A percentile compares a stretch with the other conserved stretches of the same genome.
These are phyloP conservation scores for Choloepus hoffmanni DNA, from an alignment of 2,113 vertebrate genomes.

Conservation along the genomic window DNA sequence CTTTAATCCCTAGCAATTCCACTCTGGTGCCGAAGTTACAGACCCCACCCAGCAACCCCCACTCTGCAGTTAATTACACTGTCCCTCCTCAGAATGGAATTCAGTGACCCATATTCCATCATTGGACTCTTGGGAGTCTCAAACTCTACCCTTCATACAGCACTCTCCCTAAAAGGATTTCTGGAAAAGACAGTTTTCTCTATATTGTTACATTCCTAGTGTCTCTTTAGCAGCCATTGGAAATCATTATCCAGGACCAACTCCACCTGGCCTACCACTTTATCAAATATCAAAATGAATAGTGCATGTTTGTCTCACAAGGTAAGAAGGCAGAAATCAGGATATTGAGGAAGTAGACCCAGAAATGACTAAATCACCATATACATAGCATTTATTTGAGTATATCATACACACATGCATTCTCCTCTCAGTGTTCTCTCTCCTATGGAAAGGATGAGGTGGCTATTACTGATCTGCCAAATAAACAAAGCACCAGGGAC, in stretches of 20 bases:
- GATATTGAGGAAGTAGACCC: background rate
- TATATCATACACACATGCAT: rapidly evolving
- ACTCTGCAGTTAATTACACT: background rate
- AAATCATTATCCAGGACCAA: background rate
- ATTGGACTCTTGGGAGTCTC: background rate
- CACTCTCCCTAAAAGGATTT: background rate
- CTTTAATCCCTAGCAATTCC: background rate
- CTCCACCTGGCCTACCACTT: background rate
- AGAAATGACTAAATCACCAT: background rate
- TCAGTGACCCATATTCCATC: background rate
- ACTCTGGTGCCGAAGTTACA: background rate
- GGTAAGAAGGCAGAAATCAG: background rate
- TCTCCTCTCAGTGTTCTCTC: background rate
- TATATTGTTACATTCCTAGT: background rate
- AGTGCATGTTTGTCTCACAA: background rate
- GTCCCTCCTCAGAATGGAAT: background rate
- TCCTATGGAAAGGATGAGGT: background rate
- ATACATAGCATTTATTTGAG: background rate
- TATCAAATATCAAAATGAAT: background rate
- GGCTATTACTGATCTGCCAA: background rate
- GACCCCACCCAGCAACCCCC: background rate
- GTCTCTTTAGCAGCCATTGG: background rate
- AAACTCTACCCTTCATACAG: too few species aligned
- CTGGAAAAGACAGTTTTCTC: background rate
- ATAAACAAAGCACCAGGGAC: background rate